Conservation (phyloP, 2,888 invertebrate genomes). For the Andrena flavipes region DNA sequence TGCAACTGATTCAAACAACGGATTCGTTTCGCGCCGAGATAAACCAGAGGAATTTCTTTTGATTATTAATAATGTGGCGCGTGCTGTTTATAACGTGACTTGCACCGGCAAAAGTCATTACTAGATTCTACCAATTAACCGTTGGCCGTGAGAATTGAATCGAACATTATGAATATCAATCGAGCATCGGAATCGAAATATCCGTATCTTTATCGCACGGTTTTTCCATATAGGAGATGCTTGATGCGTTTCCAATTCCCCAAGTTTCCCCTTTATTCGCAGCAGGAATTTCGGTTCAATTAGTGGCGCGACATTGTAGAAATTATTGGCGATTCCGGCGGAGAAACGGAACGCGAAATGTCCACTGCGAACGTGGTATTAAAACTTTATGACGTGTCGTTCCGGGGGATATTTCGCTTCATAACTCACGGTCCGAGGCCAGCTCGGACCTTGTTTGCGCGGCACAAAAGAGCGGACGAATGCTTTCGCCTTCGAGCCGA, state of each 20-base stretch:
- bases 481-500: neutral
- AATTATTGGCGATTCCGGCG: constrained; percentile 13
- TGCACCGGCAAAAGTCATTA: too few relatives aligned
- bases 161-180: too few relatives aligned
- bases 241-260: neutral
- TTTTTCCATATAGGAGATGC: neutral
- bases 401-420: constrained; percentile 39
- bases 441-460: constrained; percentile 2
- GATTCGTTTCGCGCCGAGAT: neutral
- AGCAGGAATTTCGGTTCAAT: neutral
- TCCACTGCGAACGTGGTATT: constrained; percentile 20
- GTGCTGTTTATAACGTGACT: neutral
- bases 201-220: too few relatives aligned
- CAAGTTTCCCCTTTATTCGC: neutral
- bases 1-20: constrained; percentile 18
- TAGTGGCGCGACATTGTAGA: constrained; percentile 2
- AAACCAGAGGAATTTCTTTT: neutral
- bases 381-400: constrained; percentile 47
- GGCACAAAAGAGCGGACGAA: neutral
- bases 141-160: too few relatives aligned
- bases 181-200: too few relatives aligned
- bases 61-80: neutral
- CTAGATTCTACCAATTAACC: too few relatives aligned
- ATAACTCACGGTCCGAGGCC: constrained; percentile 20
- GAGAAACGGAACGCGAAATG: constrained; percentile 30